Conservation (phyloP, 2,888 invertebrate genomes). For the Vannuccia rotundouncinata region DNA sequence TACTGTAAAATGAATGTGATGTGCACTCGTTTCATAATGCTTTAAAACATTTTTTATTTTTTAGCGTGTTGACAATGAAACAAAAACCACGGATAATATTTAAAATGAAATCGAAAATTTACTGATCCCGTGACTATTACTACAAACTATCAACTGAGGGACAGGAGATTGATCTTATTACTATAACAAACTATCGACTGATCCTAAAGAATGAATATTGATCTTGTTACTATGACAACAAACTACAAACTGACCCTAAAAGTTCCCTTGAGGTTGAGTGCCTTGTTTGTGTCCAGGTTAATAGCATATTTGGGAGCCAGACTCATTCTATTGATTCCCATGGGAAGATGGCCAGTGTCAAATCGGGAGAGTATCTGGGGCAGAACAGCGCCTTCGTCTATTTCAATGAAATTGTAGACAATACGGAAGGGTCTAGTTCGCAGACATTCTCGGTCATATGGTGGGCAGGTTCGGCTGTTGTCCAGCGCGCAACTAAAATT, state of each 20-base stretch:
- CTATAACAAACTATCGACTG: no score
- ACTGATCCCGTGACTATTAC: no score
- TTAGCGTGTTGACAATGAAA: no score
- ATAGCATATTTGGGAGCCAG: background rate
- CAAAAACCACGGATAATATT: no score
- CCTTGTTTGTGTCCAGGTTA: slow-evolving; percentile 6
- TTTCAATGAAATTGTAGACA: slow-evolving; percentile 11
- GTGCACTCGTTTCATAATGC: no score
- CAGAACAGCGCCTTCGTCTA: background rate
- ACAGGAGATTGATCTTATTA: no score
- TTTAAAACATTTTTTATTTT: no score
- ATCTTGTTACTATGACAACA: no score
- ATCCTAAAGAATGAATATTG: no score
- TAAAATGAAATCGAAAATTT: no score
- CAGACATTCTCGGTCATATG: background rate
- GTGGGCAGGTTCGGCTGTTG: background rate
- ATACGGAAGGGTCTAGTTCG: background rate
- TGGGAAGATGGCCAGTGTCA: background rate
- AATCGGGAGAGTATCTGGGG: background rate
- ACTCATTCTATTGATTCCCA: background rate
- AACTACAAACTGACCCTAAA: background rate
- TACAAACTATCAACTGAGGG: no score
- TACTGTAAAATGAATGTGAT: no score
- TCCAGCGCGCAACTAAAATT: background rate
- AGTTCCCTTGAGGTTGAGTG: background rate